Conservation (phyloP, 2,113 vertebrate species). For the Pteropus alecto region DNA sequence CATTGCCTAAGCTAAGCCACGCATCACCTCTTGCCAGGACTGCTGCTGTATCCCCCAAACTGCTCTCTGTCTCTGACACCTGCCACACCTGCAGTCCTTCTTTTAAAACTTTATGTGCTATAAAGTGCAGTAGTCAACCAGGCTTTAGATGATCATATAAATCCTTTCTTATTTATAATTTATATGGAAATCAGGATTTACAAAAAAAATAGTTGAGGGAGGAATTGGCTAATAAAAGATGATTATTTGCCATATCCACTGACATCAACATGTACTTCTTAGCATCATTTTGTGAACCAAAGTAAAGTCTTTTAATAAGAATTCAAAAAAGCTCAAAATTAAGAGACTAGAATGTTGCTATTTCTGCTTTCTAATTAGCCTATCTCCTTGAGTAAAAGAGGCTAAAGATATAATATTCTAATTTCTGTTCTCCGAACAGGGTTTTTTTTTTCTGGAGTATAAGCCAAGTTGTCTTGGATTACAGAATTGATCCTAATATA, state of each 20-base stretch:
- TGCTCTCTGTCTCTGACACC: neutral
- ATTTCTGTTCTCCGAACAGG: conserved; percentile 3
- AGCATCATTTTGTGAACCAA: neutral
- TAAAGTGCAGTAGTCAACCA: neutral
- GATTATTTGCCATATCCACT: neutral
- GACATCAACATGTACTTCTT: neutral
- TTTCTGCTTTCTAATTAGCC: conserved; percentile 43
- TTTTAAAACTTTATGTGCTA: neutral
- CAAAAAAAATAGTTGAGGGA: neutral
- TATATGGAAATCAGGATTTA: neutral
- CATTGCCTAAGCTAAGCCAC: neutral
- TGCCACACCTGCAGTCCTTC: neutral
- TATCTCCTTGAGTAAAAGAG: conserved; percentile 30
- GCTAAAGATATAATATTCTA: neutral
- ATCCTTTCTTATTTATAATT: neutral
- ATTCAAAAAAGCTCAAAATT: neutral
- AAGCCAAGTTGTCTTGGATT: conserved; percentile 8
- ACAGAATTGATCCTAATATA: neutral
- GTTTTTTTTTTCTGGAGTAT: neutral
- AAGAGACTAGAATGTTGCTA: neutral
- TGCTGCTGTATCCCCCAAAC: rapidly evolving
- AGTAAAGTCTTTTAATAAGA: conserved; percentile 35
- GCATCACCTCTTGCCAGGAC: neutral
- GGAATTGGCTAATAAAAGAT: neutral
- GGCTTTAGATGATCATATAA: neutral